These are phyloP conservation scores for Megathymus violae DNA, from an alignment of 1,140 invertebrate genomes.

Conservation along the genomic window DNA sequence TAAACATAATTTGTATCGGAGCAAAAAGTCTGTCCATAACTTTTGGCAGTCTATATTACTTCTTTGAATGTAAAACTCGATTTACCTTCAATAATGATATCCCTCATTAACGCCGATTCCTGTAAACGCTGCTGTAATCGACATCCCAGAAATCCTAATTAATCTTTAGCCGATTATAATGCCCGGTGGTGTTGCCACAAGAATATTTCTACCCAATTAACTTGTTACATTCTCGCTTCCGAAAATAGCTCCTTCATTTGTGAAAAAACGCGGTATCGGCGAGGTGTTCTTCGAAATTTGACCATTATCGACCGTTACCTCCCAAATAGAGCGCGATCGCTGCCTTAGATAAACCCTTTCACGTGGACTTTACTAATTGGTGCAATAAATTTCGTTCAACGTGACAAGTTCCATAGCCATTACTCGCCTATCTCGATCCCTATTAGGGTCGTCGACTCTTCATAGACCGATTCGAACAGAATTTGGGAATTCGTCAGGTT, in stretches of 20 bases:
- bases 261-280: slow-evolving; percentile 60
- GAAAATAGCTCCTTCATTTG: slow-evolving; percentile 66
- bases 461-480: slow-evolving; percentile 36
- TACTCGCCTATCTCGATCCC: slow-evolving; percentile 47
- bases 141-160: slow-evolving; percentile 52
- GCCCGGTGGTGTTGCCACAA: slow-evolving; percentile 54
- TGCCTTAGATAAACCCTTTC: slow-evolving; percentile 71
- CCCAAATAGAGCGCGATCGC: slow-evolving; percentile 78
- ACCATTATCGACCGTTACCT: slow-evolving; percentile 76
- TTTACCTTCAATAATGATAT: slow-evolving; percentile 30
- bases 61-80: slow-evolving; percentile 38
- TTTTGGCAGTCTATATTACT: slow-evolving; percentile 19
- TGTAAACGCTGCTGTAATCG: slow-evolving; percentile 37
- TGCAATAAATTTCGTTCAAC: slow-evolving; percentile 76
- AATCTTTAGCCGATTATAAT: slow-evolving; percentile 59
- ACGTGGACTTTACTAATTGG: slow-evolving; percentile 79
- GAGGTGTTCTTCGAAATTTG: slow-evolving; percentile 71
- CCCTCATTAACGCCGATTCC: slow-evolving; percentile 40
- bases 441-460: slow-evolving; percentile 53
- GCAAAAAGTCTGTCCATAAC: slow-evolving; percentile 31
- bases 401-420: slow-evolving; percentile 51
- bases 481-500: slow-evolving; percentile 57
- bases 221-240: slow-evolving; percentile 81
- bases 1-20: slow-evolving; percentile 57
- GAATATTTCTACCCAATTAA: slow-evolving; percentile 78